These are phyloP conservation scores for Amphilophus citrinellus DNA, from an alignment of 2,113 vertebrate species.

Conservation along the genomic window DNA sequence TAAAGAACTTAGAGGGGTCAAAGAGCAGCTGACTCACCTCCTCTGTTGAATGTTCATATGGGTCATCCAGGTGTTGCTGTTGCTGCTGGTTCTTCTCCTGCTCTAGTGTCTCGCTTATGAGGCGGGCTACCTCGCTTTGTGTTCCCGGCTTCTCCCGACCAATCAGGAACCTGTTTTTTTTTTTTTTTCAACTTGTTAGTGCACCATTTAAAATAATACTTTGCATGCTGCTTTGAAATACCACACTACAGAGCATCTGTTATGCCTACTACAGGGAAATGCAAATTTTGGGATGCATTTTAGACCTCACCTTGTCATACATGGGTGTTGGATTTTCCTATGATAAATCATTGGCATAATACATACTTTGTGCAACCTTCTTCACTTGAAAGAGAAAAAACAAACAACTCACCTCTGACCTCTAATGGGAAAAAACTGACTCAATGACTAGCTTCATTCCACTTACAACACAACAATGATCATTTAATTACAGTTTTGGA, in stretches of 20 bases:
- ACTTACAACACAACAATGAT: background rate
- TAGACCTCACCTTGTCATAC: background rate
- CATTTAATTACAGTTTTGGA: background rate
- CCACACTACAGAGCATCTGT: background rate
- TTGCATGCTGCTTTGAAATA: constrained; percentile 8
- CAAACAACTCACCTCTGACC: background rate
- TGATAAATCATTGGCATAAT: constrained; percentile 56
- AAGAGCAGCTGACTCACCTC: constrained; percentile 74
- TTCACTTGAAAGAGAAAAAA: constrained; percentile 1
- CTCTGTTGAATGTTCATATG: constrained; percentile 85
- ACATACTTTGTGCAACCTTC: background rate
- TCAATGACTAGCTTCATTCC: background rate
- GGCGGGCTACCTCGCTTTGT: constrained; percentile 92
- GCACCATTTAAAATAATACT: background rate
- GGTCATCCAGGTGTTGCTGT: constrained; percentile 84
- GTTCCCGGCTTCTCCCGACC: constrained; percentile 92
- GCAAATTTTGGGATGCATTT: constrained; percentile 28
- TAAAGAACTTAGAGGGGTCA: background rate
- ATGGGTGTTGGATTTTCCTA: constrained; percentile 36
- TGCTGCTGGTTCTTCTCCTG: constrained; percentile 88
- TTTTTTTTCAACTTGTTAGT: background rate
- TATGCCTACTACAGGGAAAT: constrained; percentile 11
- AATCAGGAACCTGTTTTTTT: constrained; percentile 86
- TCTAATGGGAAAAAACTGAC: background rate
- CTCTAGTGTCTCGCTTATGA: constrained; percentile 93